Evolutionary conservation across 2,888 invertebrate genomes (phyloP), one percentile per base, ranked within the genome.

Genomic region (Leptothorax acervorum): DNA sequence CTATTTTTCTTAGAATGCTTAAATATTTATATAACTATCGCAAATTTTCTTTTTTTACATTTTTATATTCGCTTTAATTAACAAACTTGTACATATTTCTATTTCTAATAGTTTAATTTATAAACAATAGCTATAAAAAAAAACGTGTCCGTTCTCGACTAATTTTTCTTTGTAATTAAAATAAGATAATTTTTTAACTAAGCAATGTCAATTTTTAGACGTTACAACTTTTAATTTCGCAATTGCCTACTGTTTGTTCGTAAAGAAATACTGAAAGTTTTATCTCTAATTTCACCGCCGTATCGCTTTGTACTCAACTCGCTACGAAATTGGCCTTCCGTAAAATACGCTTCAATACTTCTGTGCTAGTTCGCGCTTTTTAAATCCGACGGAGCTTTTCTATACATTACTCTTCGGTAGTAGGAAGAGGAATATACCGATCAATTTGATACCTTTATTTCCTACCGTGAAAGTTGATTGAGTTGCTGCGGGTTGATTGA

Each of bases 401-500:
- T 83, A 68, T 60, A 83, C 74, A 87, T 88, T 87, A 89, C 84
- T 89, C 70, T 70, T 48, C 35, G 39, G 18, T 63, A 57, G 71
- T 62, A 31, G 55, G 62, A n/a, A 35, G 65, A 55, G 63, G 65
- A 74, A 62, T 78, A 75, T 84, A 84, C 82, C 87, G 84, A 89
- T 83, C 87, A 84, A 89, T 89, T 89, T 79, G 73, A 74, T 68
- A 82, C 82, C 82, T 85, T 86, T 84, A 84, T 81, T 83, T 82
- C 85, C 82, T 82, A 81, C 75, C 83, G 76, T 84, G 84, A 87
- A 88, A 88, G 86, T 86, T 89, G 89, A 88, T 86, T 82, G 89
- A 90, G 90, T 83, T 85, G 85, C 85, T 78, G 63, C 75, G 74
- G 84, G 82, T 85, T 85, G 86, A 89, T 89, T 85, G 90, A 86